Conservation (phyloP, 1,140 invertebrate genomes). For the Drosophila jambulina region DNA sequence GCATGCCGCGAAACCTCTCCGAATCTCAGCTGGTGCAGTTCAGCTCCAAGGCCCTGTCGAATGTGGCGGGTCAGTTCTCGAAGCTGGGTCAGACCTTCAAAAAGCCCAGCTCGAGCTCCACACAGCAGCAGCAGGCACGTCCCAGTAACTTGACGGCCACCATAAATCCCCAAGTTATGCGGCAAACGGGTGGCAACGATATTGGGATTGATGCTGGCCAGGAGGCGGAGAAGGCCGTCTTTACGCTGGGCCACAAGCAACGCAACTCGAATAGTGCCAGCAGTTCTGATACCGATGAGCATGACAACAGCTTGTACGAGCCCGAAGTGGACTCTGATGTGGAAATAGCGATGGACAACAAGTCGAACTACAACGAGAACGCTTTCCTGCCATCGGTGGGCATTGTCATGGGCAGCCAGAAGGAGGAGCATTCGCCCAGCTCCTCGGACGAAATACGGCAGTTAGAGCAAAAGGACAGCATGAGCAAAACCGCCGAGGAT, state of each 20-base stretch:
- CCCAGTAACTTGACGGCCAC: conserved; percentile 50
- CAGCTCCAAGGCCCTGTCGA: conserved; percentile 93
- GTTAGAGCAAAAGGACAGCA: conserved; percentile 85
- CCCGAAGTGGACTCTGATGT: conserved; percentile 82
- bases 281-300: conserved; percentile 86
- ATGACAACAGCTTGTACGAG: conserved; percentile 86
- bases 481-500: conserved; percentile 84
- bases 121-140: conserved; percentile 60
- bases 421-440: conserved; percentile 51
- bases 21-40: conserved; percentile 87
- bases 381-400: conserved; percentile 88
- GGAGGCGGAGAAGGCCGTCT: conserved; percentile 74
- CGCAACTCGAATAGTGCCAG: conserved; percentile 62
- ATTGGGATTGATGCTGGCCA: conserved; percentile 48
- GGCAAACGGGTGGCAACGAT: conserved; percentile 44
- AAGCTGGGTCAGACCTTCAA: conserved; percentile 91
- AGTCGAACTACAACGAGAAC: conserved; percentile 84
- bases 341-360: conserved; percentile 69
- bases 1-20: conserved; percentile 87
- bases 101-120: conserved; percentile 79
- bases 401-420: conserved; percentile 87
- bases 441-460: conserved; percentile 55
- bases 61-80: conserved; percentile 93
- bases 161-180: conserved; percentile 75
- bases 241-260: conserved; percentile 59